Evolutionary conservation across 1,140 invertebrate species (phyloP), one percentile per base, ranked within the genome.

Genomic region (Whitmania pigra): DNA sequence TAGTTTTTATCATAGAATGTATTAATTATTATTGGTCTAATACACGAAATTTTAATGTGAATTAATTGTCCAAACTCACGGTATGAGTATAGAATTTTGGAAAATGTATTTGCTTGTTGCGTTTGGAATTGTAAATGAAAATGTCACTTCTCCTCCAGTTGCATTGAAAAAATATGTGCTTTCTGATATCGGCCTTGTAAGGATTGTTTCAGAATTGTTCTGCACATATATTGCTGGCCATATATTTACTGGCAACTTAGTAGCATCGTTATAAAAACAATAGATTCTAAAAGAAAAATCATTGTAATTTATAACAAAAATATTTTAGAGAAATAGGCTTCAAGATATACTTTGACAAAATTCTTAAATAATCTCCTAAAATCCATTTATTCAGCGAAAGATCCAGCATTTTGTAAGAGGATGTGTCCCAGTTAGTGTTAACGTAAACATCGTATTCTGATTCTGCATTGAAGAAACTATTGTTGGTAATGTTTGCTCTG

Each of bases 401-500:
- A 13, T 63, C 57, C 22, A 25, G 18, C 18, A 18, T 63, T 13
- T 25, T 63, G 20, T 22, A 63, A n/a, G 20, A 20, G 29, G 22
- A 18, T 63, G 22, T n/a, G 18, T 63, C 57, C 57, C 57, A 63
- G 22, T 22, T 25, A 1, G 20, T 25, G 11, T 63, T 13, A 25
- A 63, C 11, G 20, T 63, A 63, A 25, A 63, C 29, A 13, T 63
- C 57, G 15, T 63, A 63, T 25, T n/a, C 57, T 5, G 29, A 63
- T 25, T 63, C 29, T 63, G 57, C 5, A 22, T 63, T 63, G 57
- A 63, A 31, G 57, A 63, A 63, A 17, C 57, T 63, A 31, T 63
- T 63, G 20, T 63, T 63, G 43, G 43, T 49, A 49, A 49, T 49
- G 13, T 15, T 17, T 15, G 43, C 15, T 49, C 11, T 15, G 13